Conservation (phyloP, 2,113 vertebrate species). For the Channa maculata region DNA sequence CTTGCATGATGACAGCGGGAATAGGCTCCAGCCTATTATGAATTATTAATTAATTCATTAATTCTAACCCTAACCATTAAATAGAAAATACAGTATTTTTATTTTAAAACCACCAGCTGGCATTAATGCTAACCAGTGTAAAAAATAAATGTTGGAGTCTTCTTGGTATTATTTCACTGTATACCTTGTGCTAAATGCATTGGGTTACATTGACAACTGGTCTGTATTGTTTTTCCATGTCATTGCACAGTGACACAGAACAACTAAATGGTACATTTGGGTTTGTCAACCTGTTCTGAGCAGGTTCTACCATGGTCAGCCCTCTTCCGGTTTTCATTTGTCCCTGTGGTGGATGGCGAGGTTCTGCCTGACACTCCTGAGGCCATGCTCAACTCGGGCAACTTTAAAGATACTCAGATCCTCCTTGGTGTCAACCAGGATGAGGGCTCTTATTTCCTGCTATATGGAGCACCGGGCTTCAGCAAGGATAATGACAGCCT, state of each 20-base stretch:
- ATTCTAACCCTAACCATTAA: no score
- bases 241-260: background rate
- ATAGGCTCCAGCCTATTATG: no score
- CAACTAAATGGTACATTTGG: background rate
- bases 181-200: background rate
- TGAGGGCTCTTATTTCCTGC: slow-evolving; percentile 91
- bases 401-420: slow-evolving; percentile 86
- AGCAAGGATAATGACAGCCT: slow-evolving; percentile 94
- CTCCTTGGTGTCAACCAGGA: slow-evolving; percentile 92
- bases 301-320: slow-evolving; percentile 77
- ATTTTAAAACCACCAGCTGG: no score
- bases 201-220: background rate
- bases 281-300: background rate
- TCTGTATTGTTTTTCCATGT: background rate
- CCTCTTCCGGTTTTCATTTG: slow-evolving; percentile 92
- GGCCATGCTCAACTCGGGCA: slow-evolving; percentile 85
- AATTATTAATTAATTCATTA: no score
- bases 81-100: no score
- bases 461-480: slow-evolving; percentile 93
- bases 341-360: slow-evolving; percentile 90
- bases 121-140: no score
- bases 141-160: background rate
- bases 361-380: slow-evolving; percentile 89
- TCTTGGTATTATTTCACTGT: background rate
- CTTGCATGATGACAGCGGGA: no score